These are phyloP conservation scores for Phocoena phocoena DNA, from an alignment of 2,113 vertebrate species.

Conservation along the genomic window DNA sequence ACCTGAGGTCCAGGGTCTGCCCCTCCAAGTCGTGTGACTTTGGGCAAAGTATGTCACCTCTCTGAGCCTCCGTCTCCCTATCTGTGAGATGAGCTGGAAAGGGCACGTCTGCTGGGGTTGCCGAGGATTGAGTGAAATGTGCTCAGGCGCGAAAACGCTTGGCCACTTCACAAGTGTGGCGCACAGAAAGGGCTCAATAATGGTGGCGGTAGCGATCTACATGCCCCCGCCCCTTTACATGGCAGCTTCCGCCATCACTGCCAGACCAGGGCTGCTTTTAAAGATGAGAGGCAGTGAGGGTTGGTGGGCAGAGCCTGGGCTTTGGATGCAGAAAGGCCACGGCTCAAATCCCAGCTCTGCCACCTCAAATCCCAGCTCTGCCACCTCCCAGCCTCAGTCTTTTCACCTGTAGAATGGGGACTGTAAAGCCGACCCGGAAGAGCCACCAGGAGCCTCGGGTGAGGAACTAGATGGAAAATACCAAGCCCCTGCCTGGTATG, in stretches of 20 bases:
- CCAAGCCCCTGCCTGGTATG: background rate
- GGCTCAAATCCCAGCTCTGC: background rate
- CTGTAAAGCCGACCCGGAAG: background rate
- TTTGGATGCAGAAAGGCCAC: background rate
- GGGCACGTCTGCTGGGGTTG: accelerated
- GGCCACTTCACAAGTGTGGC: accelerated
- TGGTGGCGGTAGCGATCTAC: accelerated
- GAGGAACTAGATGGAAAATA: background rate
- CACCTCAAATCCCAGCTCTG: background rate
- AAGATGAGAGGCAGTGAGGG: background rate
- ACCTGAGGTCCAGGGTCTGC: background rate
- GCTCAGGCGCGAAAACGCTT: accelerated
- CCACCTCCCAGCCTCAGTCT: background rate
- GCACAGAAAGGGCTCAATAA: background rate
- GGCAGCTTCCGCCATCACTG: accelerated
- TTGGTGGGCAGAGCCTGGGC: background rate
- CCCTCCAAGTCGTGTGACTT: background rate
- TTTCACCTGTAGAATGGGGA: background rate
- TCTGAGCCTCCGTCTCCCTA: background rate
- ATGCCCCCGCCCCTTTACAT: background rate
- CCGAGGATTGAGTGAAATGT: accelerated
- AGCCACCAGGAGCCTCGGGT: background rate
- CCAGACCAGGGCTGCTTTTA: background rate
- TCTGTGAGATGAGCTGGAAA: background rate
- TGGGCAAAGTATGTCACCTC: background rate